Evolutionary conservation across 2,888 invertebrate species (phyloP), one percentile per base, ranked within the genome.

Genomic region (Apamea sordens): DNA sequence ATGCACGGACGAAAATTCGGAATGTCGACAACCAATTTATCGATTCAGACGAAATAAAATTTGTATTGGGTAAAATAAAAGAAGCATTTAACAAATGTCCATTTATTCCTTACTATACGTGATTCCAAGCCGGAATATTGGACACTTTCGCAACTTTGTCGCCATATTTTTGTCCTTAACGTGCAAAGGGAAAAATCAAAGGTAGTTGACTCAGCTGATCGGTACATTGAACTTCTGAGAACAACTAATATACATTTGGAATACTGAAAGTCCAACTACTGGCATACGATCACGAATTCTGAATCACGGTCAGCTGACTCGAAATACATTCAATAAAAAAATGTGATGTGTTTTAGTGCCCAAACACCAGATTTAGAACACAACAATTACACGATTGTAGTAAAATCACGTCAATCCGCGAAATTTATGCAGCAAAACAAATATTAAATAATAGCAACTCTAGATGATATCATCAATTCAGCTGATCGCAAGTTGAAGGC

Each of bases 401-500:
- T 83, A 85, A 84, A 86, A 82, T 84, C 79, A 81, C 85, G 82
- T 80, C 79, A 77, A 87, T 86, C 75, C 76, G 84, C 73, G 69
- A 87, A 80, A 85, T 84, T 80, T 85, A 86, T 84, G 83, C 86
- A 87, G 76, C 88, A 90, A 93, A 93, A 92, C 92, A 94, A 94
- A 94, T 91, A 93, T 93, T 93, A 85, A 88, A 92, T 92, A 93
- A 91, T 91, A 90, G 86, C 77, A 79, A 64, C 53, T 73, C 84
- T 79, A 85, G 84, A 93, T 96, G 96, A 96, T 94, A 95, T 96
- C 96, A 96, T 88, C 88, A 88, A 88, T 93, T 91, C 96, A 96
- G 96, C 95, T 96, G 96, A 94, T 95, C 92, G 88, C 79, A 89
- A 89, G 95, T 96, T 96, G 96, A 96, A 96, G 96, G 96, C 93